phyloP scores from a whole-genome alignment of 37 sponge, comb jelly and placozoan genomes.

The Halichondria panicea region DNA sequence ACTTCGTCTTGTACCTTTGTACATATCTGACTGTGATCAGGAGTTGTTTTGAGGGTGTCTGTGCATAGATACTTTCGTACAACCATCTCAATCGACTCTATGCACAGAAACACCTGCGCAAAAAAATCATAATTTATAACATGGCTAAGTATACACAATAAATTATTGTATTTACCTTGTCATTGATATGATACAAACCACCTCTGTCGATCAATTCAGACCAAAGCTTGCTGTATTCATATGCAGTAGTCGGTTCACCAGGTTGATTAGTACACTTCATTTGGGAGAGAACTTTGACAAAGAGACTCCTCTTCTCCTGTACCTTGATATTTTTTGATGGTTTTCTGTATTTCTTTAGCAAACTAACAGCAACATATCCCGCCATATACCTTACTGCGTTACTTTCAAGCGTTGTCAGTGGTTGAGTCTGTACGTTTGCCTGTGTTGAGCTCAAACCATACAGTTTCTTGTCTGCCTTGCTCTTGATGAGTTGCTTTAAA shows the following conservation, averaged over 20 bases:
- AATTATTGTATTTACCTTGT: not conserved
- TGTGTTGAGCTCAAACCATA: not conserved
- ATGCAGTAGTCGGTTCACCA: not conserved
- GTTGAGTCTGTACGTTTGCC: not conserved
- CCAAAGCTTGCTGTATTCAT: not conserved
- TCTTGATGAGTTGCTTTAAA: not conserved
- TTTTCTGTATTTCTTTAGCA: not conserved
- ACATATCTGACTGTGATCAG: not conserved
- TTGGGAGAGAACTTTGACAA: not conserved
- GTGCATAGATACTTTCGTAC: not conserved
- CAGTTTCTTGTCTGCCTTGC: not conserved
- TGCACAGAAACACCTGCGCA: not conserved
- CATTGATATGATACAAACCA: not conserved
- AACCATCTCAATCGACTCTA: not conserved
- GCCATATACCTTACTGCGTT: slow-evolving; percentile 14
- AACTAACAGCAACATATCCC: slow-evolving; percentile 1
- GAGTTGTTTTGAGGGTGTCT: not conserved
- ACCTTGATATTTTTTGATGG: not conserved
- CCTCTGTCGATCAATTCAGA: not conserved
- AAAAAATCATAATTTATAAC: not conserved
- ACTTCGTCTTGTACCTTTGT: not conserved
- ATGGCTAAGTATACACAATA: not conserved
- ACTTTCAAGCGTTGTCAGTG: not conserved
- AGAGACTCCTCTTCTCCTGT: not conserved
- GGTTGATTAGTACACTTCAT: not conserved